Percentiles rank a stretch among this genome's conserved stretches.
Conservation (phyloP, 1,140 invertebrate genomes). For the Trichonephila clavipes region DNA sequence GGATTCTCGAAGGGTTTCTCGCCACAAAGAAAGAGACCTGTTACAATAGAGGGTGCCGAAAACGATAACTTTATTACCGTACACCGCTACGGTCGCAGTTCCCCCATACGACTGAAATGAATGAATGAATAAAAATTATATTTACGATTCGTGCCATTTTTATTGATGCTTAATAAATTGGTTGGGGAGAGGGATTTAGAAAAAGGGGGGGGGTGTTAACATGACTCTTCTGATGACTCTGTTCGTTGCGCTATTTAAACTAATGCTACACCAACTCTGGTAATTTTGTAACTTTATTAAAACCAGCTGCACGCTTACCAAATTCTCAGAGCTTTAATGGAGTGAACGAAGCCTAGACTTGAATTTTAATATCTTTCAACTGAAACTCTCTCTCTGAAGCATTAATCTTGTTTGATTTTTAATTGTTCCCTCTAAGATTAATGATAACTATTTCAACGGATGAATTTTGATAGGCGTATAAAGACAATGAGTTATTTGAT, state of each 20-base stretch:
- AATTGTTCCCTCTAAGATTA: too few species aligned
- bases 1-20: conserved; percentile 59
- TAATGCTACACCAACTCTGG: conserved; percentile 1
- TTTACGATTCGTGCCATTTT: conserved; percentile 73
- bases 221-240: conserved; percentile 33
- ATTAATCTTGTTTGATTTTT: background rate
- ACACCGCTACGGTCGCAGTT: background rate
- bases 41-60: conserved; percentile 66
- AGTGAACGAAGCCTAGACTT: background rate
- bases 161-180: conserved; percentile 75
- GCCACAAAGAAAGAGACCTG: conserved; percentile 53
- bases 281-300: background rate
- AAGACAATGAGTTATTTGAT: too few species aligned
- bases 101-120: conserved; percentile 38
- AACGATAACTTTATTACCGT: conserved; percentile 73
- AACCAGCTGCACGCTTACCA: background rate
- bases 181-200: background rate
- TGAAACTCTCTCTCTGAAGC: background rate
- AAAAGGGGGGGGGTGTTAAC: background rate
- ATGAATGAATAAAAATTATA: conserved; percentile 72
- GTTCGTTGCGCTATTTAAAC: conserved; percentile 15
- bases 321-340: background rate
- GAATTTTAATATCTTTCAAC: background rate
- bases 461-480: background rate
- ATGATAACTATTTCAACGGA: background rate